Percentiles rank a stretch among this genome's conserved stretches.
These are phyloP conservation scores for Setipinna tenuifilis DNA, from an alignment of 2,797 vertebrate genomes.

Conservation along the genomic window DNA sequence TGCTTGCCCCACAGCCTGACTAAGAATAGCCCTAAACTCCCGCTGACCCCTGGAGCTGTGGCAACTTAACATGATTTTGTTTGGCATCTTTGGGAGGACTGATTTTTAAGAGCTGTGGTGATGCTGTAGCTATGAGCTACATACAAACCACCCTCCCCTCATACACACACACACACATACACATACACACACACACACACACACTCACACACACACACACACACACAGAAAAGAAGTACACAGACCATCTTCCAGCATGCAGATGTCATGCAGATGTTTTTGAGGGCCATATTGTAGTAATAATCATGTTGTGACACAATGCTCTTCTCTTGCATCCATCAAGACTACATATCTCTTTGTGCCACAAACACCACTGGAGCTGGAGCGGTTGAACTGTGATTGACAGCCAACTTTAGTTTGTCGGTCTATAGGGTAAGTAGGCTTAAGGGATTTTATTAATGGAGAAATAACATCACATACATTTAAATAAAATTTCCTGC, in stretches of 20 bases:
- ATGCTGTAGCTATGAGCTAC: neutral
- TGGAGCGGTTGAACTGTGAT: conserved; percentile 38
- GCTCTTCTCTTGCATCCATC: conserved; percentile 36
- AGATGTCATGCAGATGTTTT: neutral
- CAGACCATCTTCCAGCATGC: conserved; percentile 22
- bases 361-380: conserved; percentile 11
- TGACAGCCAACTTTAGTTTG: conserved; percentile 41
- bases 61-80: conserved; percentile 22
- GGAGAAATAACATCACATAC: neutral
- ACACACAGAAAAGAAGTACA: neutral
- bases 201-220: neutral
- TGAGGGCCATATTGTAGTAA: neutral
- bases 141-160: too few relatives aligned
- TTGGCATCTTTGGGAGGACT: conserved; percentile 24
- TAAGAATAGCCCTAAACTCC: conserved; percentile 38
- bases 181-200: too few relatives aligned
- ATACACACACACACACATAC: too few relatives aligned
- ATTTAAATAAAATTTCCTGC: neutral
- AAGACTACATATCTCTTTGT: conserved; percentile 13
- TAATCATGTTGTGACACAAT: conserved; percentile 62
- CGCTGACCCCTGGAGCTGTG: conserved; percentile 27
- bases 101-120: neutral
- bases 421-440: neutral
- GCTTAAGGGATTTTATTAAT: neutral
- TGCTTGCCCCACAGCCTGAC: neutral